phyloP scores from a whole-genome alignment of 2,113 vertebrate species.

The Cyprinodon brontotheroides region DNA sequence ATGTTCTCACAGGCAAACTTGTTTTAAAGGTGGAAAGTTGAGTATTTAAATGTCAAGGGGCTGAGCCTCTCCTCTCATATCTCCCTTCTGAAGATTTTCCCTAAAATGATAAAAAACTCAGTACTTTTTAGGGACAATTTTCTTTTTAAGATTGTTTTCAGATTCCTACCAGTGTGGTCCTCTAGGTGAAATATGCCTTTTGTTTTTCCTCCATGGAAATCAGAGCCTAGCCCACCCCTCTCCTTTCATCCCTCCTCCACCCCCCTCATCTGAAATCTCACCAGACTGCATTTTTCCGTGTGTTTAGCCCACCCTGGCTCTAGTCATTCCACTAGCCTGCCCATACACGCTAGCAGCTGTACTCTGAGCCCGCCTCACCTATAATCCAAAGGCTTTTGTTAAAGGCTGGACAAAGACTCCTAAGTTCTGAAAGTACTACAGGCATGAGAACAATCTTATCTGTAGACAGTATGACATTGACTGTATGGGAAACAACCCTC shows the following conservation, averaged over 20 bases:
- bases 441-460: conserved; percentile 62
- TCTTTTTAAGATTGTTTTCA: background rate
- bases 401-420: conserved; percentile 71
- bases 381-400: conserved; percentile 74
- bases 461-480: conserved; percentile 18
- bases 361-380: conserved; percentile 63
- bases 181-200: conserved; percentile 46
- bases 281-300: conserved; percentile 80
- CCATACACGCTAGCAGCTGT: conserved; percentile 75
- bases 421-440: conserved; percentile 61
- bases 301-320: conserved; percentile 75
- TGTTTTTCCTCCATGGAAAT: conserved; percentile 50
- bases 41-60: conserved; percentile 32
- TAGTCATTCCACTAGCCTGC: conserved; percentile 77
- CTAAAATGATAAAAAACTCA: background rate
- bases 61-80: background rate
- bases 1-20: conserved; percentile 48
- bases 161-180: background rate
- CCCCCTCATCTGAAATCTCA: conserved; percentile 76
- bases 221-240: conserved; percentile 49
- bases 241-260: conserved; percentile 7
- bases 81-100: background rate
- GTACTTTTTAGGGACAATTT: background rate
- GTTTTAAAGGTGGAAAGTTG: conserved; percentile 33
- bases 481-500: background rate